Evolutionary conservation across 2,888 invertebrate species (phyloP), one percentile per base, ranked within the genome.

Genomic region (Drosophila parthenogenetica): DNA sequence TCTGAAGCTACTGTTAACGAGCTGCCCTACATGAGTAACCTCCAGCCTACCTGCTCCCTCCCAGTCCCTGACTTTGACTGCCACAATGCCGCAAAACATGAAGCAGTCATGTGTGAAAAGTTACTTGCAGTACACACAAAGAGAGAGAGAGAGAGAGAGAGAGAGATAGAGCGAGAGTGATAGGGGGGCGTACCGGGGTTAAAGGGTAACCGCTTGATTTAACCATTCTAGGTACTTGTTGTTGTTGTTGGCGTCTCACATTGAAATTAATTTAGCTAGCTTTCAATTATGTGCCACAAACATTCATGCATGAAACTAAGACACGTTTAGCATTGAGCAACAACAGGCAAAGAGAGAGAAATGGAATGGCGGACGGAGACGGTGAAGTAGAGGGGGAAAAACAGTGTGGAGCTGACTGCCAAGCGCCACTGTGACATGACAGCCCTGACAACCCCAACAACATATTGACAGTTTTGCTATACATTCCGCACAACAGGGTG

Each of bases 201-300:
- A 22, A 7, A 45, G 51, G 57, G 61, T 43, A 25, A 55, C 79
- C 37, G 55, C 72, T 58, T 55, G 49, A 45, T 46, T 57, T 61
- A 45, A 50, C 46, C 57, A 35, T 39, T 51, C 48, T 61, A 55
- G 54, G 60, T 59, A 50, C 55, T 60, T n/a, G 11, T 40, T 22
- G 57, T 66, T 51, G 66, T 45, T 45, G 79, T 77, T 83, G 82
- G 85, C 76, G 89, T 81, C 85, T 89, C 78, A 67, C 81, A 87
- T 82, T 89, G 88, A 91, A 90, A 90, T 91, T 90, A 91, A 90
- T 90, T 90, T 91, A 89, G 91, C 89, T 88, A 88, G 91, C 91
- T 91, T 89, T 90, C 91, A 91, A 91, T 90, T 90, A 90, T 89
- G 91, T 87, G 91, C 90, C 91, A 91, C 91, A 90, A 91, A 90